Evolutionary conservation across 1,140 invertebrate species (phyloP), one percentile per base, ranked within the genome.

Genomic region (Glossosoma conforme): DNA sequence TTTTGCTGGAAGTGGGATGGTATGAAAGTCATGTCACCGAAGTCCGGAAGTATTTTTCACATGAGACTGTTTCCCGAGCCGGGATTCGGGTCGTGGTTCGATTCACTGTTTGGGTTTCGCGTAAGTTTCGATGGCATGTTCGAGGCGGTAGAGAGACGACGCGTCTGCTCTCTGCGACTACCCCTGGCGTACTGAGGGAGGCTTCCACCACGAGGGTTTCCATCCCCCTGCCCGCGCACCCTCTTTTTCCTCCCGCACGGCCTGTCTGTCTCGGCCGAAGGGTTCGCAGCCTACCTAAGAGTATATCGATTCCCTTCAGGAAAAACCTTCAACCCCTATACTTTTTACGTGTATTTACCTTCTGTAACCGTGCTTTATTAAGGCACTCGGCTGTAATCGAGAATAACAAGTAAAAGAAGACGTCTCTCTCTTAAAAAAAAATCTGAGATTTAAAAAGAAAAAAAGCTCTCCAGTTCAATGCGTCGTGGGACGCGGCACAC

Each of bases 11-110:
- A 54, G 38, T 47, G 28, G 11, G 56, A 43, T 24, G 56, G 38
- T 18, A 58, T 58, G 56, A 53, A 50, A 50, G 56, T 58, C 56
- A 58, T 58, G 46, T 51, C 56, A 44, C 50, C 38, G n/a, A 19
- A 19, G 11, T 8, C 24, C 15, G 43, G 15, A 36, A 17, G 17
- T 6, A 21, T 15, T 21, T 30, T 28, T 47, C 37, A 47, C 52
- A 40, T 40, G 36, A 17, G 36, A 28, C 41, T 49, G n/a, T 17
- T 15, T n/a, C n/a, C 14, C 17, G 13, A 3, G 43, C n/a, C 17
- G 25, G 14, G 48, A 17, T 37, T 47, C 30, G 35, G 30, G 14
- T 33, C 11, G 10, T n/a, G 35, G 30, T 45, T 43, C 32, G 14
- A 25, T 33, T 17, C 30, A 44, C 20, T 41, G 51, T 53, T 32